Percentiles rank a stretch among this genome's conserved stretches.
Conservation (phyloP, 2,113 vertebrate species). For the Coreoperca whiteheadi region DNA sequence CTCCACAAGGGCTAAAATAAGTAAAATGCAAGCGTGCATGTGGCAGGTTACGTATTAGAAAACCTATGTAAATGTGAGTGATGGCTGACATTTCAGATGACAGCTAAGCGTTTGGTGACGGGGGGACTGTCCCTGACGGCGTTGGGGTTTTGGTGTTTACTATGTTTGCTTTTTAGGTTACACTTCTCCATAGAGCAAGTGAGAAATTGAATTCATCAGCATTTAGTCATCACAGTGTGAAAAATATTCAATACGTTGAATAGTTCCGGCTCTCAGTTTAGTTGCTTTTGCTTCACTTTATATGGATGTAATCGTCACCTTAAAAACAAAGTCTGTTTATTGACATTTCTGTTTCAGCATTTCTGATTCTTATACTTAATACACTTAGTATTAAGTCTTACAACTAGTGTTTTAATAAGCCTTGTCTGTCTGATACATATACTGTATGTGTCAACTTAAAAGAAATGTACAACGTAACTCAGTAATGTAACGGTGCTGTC, state of each 20-base stretch:
- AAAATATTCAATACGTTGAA: background rate
- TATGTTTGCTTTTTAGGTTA: conserved; percentile 22
- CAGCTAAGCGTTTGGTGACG: too few relatives aligned
- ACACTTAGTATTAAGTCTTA: too few relatives aligned
- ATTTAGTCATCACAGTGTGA: background rate
- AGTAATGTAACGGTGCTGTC: background rate
- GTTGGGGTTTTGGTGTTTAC: conserved; percentile 33
- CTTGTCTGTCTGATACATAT: background rate
- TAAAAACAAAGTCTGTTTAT: background rate
- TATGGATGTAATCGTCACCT: background rate
- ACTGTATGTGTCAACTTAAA: background rate
- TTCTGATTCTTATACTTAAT: background rate
- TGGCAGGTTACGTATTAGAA: conserved; percentile 34
- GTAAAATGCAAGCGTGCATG: conserved; percentile 29
- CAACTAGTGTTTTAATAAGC: background rate
- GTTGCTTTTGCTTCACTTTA: background rate
- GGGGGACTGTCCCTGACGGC: conserved; percentile 41
- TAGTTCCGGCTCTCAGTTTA: background rate
- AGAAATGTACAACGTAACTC: background rate
- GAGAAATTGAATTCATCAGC: conserved; percentile 29
- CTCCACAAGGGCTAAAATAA: conserved; percentile 13
- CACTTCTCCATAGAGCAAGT: conserved; percentile 22
- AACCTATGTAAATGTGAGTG: conserved; percentile 34
- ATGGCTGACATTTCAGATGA: conserved; percentile 26
- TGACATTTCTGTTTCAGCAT: background rate